Base-by-base conservation (phyloP, 2,797 vertebrate species). In the Pachyuromys duprasi region DNA sequence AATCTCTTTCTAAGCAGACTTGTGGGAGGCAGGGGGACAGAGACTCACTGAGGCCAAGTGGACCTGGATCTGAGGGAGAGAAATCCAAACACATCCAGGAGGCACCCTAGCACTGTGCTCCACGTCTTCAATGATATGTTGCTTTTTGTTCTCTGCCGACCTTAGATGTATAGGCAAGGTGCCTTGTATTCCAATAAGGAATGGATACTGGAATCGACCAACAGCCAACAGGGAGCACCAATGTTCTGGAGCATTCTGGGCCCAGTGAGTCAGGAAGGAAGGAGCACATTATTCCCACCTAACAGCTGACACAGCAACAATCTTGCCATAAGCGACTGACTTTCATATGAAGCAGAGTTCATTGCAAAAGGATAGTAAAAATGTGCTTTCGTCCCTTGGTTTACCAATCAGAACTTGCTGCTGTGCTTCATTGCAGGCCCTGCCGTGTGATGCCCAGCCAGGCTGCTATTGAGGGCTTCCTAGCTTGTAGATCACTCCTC, bases 361-460 rank as follows among this genome's bases (percentile, higher is more conserved):
- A 94, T 93, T 96, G 80, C 70, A 93, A 98, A 97, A 91, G 49
- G 92, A 93, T 88, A 96, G 88, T 84, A 87, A 89, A 94, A 98
- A 96, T 76, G 33, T 86, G 72, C 95, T 72, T 49, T 0, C 96
- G 86, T 91, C 89, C 92, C 84, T 81, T 95, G 93, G 95, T 86
- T 94, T 97, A 96, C 96, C 60, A 76, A 63, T 70, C 49, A 82
- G 65, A 94, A 78, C 89, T 70, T 95, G 93, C 74, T 63, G 49
- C 39, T 91, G 80, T 69, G 33, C 36, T 39, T 90, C 89, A 87
- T 2, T 2, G 20, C 11, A 72, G 31, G 74, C 89, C 82, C 65
- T 75, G 84, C 82, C 87, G 55, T 81, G 62, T 75, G 91, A 94
- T 49, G 67, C 60, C 62, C 28, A 33, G 36, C 69, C 76, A 74